phyloP scores from a whole-genome alignment of 1,140 invertebrate genomes.

The Pseudomyrmex concolor region DNA sequence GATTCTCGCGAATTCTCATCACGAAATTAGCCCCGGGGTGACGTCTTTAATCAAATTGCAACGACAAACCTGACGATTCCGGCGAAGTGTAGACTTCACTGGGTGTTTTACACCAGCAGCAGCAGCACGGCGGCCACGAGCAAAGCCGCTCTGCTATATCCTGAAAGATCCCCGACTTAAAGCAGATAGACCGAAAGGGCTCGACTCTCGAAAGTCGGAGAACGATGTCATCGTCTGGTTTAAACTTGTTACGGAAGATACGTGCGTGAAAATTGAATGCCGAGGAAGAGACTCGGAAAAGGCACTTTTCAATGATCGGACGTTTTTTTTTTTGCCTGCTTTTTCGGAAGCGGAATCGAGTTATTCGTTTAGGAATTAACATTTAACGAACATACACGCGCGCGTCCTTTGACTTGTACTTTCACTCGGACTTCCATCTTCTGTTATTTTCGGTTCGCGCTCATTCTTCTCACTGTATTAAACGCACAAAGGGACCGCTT shows the following conservation, averaged over 20 bases:
- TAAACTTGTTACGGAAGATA: slow-evolving; percentile 14
- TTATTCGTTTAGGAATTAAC: slow-evolving; percentile 11
- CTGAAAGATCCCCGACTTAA: slow-evolving; percentile 78
- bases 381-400: no score
- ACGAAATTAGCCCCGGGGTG: background rate
- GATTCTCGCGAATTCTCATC: background rate
- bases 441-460: slow-evolving; percentile 66
- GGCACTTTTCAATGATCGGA: background rate
- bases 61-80: background rate
- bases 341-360: background rate
- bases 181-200: slow-evolving; percentile 75
- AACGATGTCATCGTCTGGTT: slow-evolving; percentile 30
- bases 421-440: slow-evolving; percentile 46
- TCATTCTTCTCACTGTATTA: slow-evolving; percentile 35
- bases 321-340: no score
- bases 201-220: background rate
- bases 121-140: background rate
- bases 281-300: background rate
- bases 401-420: slow-evolving; percentile 27
- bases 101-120: background rate
- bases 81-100: no score
- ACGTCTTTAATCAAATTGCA: background rate
- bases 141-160: slow-evolving; percentile 38
- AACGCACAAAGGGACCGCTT: slow-evolving; percentile 34
- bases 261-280: background rate